Base-by-base conservation (phyloP, 2,113 vertebrate species). In the Actinemys pallida region DNA sequence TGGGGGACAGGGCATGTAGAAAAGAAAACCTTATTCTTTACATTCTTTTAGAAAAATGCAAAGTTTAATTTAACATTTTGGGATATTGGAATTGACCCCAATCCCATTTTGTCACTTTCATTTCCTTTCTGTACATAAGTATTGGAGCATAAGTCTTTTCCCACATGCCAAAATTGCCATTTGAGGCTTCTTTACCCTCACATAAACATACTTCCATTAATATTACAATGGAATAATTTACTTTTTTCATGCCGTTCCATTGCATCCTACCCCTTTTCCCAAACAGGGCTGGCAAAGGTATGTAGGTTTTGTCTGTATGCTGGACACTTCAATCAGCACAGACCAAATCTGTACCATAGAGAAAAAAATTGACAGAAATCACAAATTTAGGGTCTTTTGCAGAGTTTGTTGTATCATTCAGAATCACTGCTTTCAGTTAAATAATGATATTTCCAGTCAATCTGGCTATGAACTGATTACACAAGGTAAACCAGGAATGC, bases 381-480 rank as follows among this genome's bases (percentile, higher is more conserved):
- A 85, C 78, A 81, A 42, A 39, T 52, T 79, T n/a, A 83, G 75
- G 47, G 78, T 72, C 93, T 83, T n/a, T 47, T 80, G 85, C 65
- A 47, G 54, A 1, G 0, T 5, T 83, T 2, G 79, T 20, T 35
- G 75, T 75, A 90, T 69, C 54, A 79, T 79, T 78, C 12, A 57
- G 53, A 92, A 83, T 76, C 53, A 91, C 31, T 52, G 35, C 53
- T 91, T 94, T 80, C 29, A 88, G n/a, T 72, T 72, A 72, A 72
- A 39, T 72, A 72, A n/a, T 10, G 35, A 10, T 72, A 72, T 90
- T 93, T 85, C 89, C 49, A 87, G 57, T n/a, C 87, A 75, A 20
- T 84, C n/a, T 1, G n/a, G n/a, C 17, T 29, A 19, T 20, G 42
- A 94, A 19, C 45, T 88, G 91, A 72, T 39, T 72, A 13, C 62